These are phyloP conservation scores for Rhombomys opimus DNA, from an alignment of 2,113 vertebrate genomes.

Conservation along the genomic window DNA sequence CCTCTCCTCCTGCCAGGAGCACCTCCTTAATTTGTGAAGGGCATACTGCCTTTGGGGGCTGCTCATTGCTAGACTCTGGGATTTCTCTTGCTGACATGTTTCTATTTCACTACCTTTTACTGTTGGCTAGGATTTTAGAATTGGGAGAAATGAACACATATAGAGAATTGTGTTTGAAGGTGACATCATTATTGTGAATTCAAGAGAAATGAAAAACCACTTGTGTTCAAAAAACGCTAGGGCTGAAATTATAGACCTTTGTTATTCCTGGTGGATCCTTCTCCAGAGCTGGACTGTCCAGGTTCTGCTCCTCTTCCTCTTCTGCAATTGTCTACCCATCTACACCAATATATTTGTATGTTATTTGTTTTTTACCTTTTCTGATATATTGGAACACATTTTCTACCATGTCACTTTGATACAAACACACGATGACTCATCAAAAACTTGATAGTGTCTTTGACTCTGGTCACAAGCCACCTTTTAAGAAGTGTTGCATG, in stretches of 20 bases:
- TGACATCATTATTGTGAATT: conserved; percentile 61
- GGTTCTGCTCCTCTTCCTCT: not conserved
- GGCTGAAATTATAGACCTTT: conserved; percentile 40
- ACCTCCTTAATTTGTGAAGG: conserved; percentile 22
- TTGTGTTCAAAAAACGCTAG: conserved; percentile 40
- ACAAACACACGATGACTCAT: not conserved
- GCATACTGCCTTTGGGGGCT: not conserved
- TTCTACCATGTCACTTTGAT: not conserved
- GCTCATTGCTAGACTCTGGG: not conserved
- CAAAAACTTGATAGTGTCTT: not conserved
- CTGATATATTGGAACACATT: not conserved
- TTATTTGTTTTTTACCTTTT: not conserved
- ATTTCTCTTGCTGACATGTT: conserved; percentile 41
- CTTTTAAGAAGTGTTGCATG: not conserved
- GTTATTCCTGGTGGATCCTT: not conserved
- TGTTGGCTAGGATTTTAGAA: not conserved
- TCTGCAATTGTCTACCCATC: not conserved
- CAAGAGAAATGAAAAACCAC: conserved; percentile 58
- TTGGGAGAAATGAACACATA: not conserved
- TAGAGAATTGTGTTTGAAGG: conserved; percentile 60
- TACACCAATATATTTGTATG: not conserved
- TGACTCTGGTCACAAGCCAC: not conserved
- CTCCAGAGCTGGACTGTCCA: not conserved
- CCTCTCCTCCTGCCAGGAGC: too few relatives aligned
- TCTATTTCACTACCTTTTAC: conserved; percentile 17